phyloP scores from a whole-genome alignment of 2,113 vertebrate genomes.

The Phylloscopus whistleri region DNA sequence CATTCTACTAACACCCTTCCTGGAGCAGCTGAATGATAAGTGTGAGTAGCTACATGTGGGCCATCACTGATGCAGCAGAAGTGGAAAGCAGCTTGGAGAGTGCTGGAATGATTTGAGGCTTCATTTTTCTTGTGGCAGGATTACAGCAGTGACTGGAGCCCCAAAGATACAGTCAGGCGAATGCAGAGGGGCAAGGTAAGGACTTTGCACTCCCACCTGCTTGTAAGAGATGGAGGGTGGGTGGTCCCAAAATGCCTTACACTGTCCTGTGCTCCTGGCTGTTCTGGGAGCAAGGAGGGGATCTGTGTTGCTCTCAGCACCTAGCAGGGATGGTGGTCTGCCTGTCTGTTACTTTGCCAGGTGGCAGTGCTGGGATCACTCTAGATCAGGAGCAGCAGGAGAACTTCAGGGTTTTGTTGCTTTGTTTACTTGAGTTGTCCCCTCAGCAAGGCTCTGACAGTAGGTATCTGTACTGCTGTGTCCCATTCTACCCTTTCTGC shows the following conservation, averaged over 20 bases:
- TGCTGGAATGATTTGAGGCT: background rate
- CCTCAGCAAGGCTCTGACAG: background rate
- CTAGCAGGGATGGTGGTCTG: background rate
- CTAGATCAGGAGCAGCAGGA: background rate
- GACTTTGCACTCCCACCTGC: background rate
- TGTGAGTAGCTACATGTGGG: background rate
- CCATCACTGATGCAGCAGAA: background rate
- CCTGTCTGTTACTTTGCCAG: background rate
- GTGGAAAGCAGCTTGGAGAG: background rate
- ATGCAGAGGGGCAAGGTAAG: conserved; percentile 91
- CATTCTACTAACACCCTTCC: background rate
- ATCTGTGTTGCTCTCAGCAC: background rate
- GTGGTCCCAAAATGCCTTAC: background rate
- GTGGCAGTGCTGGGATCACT: background rate
- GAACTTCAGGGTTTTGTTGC: background rate
- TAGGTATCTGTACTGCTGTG: background rate
- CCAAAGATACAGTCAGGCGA: conserved; percentile 82
- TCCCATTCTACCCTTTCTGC: background rate
- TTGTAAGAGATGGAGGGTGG: background rate
- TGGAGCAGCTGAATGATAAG: background rate
- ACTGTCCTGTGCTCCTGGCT: background rate
- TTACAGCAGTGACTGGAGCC: conserved; percentile 85
- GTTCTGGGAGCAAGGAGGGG: background rate
- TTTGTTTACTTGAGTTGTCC: background rate
- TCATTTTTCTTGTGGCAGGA: conserved; percentile 77